A percentile compares a stretch with the other conserved stretches of the same genome.
Evolutionary conservation across 2,113 vertebrate species (phyloP).

Genomic region (Ptilonorhynchus violaceus): DNA sequence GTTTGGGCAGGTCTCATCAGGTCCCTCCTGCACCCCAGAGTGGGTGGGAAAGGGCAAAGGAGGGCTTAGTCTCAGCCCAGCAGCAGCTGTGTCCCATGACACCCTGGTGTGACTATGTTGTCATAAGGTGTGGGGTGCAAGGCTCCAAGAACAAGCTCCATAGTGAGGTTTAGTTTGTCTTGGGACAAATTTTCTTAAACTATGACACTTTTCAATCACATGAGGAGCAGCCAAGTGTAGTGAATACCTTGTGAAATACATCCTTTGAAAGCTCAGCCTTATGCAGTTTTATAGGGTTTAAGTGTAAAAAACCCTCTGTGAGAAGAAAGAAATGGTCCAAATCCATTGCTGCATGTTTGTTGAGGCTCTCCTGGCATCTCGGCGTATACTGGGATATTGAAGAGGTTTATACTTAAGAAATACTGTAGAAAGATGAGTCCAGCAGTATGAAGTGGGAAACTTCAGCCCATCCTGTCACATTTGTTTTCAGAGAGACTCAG

Average conservation of each 20-base stretch:
- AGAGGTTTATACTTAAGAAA: not conserved
- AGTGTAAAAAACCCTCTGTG: not conserved
- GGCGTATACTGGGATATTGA: not conserved
- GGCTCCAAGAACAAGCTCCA: not conserved
- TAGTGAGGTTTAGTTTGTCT: not conserved
- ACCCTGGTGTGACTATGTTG: not conserved
- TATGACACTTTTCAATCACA: not conserved
- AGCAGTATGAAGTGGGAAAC: not conserved
- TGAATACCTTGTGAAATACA: not conserved
- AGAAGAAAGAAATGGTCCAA: not conserved
- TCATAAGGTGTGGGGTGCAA: not conserved
- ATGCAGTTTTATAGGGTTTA: not conserved
- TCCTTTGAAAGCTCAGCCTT: not conserved
- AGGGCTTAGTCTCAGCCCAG: not conserved
- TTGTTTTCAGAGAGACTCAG: not conserved
- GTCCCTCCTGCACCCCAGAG: not conserved
- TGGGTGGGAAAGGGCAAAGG: not conserved
- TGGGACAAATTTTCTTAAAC: not conserved
- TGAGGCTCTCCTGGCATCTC: not conserved
- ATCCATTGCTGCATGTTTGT: fast-evolving
- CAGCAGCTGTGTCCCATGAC: not conserved
- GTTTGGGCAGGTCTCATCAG: fast-evolving
- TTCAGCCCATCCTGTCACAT: not conserved
- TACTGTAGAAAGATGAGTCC: not conserved
- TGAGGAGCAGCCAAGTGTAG: not conserved